Evolutionary conservation across 2,113 vertebrate genomes (phyloP), one percentile per base, ranked within the genome.

Genomic region (Istiophorus platypterus): DNA sequence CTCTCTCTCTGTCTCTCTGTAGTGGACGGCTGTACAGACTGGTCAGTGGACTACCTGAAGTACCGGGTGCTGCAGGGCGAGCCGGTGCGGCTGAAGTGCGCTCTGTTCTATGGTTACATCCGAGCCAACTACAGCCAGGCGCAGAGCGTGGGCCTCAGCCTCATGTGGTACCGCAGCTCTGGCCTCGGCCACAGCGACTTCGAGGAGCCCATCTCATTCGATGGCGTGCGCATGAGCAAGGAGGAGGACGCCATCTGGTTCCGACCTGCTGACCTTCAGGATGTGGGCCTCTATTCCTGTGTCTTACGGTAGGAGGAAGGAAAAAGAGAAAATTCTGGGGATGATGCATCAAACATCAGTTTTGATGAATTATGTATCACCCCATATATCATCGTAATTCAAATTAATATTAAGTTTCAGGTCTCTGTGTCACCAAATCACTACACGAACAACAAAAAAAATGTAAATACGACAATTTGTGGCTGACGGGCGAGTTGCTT

Each of bases 161-260:
- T 99, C 85, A 99, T 99, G 96, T 99, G 98, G 98, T 99, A 99
- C 94, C 94, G 95, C 80, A 95, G 95, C 85, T 95, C 93, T 0
- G 95, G 94, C 31, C 90, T 93, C 34, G 95, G 95, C 20, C 95
- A 97, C 17, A 97, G 97, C 73, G 98, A 99, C 92, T 99, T 99
- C 86, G 98, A 99, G 91, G 98, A 99, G 84, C 98, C 98, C 78
- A 99, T 99, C 91, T 96, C 98, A 75, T 99, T 99, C 80, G 98
- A 99, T 74, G 98, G 98, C 75, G 93, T 95, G 54, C 96, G 96
- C 91, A 99, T 99, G 97, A 99, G 97, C 95, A 99, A 99, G 93
- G 98, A 99, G 93, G 98, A 99, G 91, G 98, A 99, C 34, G 96
- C 98, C 84, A 99, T 99, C 93, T 99, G 98, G 98, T 99, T 99